Evolutionary conservation across 2,113 vertebrate species (phyloP).

Genomic region (Vimba vimba): DNA sequence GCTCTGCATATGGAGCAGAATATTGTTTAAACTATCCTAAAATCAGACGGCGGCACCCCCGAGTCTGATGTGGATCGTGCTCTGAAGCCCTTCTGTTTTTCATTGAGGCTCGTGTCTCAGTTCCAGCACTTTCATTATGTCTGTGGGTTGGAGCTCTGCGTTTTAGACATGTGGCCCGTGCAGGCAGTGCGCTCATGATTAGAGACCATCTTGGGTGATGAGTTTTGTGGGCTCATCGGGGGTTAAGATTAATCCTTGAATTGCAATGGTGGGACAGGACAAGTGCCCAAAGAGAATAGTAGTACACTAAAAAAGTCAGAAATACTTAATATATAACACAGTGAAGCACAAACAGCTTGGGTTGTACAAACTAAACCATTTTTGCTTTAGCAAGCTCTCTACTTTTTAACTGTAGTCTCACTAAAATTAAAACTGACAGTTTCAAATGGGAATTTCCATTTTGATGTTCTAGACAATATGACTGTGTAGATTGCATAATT

Average conservation of each 20-base stretch:
- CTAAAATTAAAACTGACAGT: background rate
- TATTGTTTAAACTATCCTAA: background rate
- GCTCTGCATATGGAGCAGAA: background rate
- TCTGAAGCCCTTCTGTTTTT: conserved; percentile 18
- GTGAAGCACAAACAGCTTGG: background rate
- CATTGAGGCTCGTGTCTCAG: conserved; percentile 29
- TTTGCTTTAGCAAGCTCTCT: background rate
- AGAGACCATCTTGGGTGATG: conserved; percentile 47
- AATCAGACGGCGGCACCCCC: background rate
- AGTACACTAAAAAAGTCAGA: background rate
- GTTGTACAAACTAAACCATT: background rate
- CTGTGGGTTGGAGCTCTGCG: conserved; percentile 33
- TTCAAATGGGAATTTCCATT: conserved; percentile 23
- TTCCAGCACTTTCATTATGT: conserved; percentile 50
- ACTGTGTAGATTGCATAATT: background rate
- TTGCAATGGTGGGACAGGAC: background rate
- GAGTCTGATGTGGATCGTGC: conserved; percentile 21
- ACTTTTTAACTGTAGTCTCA: background rate
- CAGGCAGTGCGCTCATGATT: conserved; percentile 45
- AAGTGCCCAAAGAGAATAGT: background rate
- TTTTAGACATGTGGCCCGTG: conserved; percentile 33
- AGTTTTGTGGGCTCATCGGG: conserved; percentile 13
- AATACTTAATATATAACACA: background rate
- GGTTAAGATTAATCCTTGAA: conserved; percentile 21
- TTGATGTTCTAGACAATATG: background rate